Base-by-base conservation (phyloP, 2,888 invertebrate species). In the Temnothorax unifasciatus region DNA sequence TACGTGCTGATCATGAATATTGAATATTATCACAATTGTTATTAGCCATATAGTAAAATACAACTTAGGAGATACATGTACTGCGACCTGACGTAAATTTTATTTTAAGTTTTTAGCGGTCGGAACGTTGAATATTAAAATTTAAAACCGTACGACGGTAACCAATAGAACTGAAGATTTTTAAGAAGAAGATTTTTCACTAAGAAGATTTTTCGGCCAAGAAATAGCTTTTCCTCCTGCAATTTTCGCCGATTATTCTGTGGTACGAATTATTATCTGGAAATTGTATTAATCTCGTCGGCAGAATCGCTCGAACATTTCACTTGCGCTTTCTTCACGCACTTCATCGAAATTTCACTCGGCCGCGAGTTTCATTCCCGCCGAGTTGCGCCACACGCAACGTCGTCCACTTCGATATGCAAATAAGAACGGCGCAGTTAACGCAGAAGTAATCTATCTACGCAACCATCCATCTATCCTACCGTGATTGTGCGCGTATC, bases 391-490 rank as follows among this genome's bases (percentile, higher is more conserved):
- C 9, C 18, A 47, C 25, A 15, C 18, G 18, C 2, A 50, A 21
- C 69, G 15, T 38, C 25, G 13, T 21, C n/a, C 18, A 50, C 69
- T 59, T 69, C 25, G 47, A 50, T 71, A 81, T 61, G 71, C n/a
- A 81, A 81, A 61, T 59, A 61, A 69, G 25, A 59, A 59, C 44
- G 57, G 3, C 9, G 21, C 13, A 3, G 3, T 29, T 69, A 44
- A 54, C 21, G 13, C 8, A 85, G 82, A 90, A 83, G 84, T 89
- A 88, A 87, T 88, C 87, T 86, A 88, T 68, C 89, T 89, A 87
- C 77, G 88, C 90, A 92, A 75, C 91, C n/a, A n/a, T n/a, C n/a
- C n/a, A n/a, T n/a, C 83, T 86, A 92, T 91, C 92, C 85, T 88
- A 92, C 82, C 88, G 87, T 91, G 89, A 86, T 87, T 81, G 21